Percentiles rank a stretch among this genome's conserved stretches.
Conservation (phyloP, 2,113 vertebrate genomes). For the Microtus oregoni region DNA sequence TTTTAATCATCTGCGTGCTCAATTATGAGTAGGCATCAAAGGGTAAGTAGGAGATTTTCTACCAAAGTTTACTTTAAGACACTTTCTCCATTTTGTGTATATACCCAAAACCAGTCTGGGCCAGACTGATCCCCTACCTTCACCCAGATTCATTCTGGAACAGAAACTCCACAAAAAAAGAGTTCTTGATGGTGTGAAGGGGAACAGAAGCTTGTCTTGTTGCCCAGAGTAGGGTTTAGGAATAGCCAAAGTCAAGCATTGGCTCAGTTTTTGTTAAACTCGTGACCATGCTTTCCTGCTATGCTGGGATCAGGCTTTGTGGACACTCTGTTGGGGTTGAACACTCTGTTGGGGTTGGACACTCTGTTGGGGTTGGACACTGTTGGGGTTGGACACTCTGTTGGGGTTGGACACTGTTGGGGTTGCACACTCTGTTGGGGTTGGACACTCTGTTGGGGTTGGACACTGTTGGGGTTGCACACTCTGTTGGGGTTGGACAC, state of each 20-base stretch:
- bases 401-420: too few relatives aligned
- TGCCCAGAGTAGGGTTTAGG: background rate
- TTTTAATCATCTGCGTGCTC: background rate
- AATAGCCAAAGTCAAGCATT: background rate
- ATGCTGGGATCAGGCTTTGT: background rate
- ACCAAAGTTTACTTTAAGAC: too few relatives aligned
- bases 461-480: fast-evolving
- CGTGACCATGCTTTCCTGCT: too few relatives aligned
- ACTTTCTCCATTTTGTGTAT: background rate
- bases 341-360: too few relatives aligned
- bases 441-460: background rate
- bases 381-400: fast-evolving
- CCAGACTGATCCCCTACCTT: background rate
- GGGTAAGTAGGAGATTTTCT: background rate
- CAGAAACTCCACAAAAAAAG: background rate
- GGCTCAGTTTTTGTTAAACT: background rate
- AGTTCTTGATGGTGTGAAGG: background rate
- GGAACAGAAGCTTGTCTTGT: background rate
- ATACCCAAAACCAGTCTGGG: background rate
- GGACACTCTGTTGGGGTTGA: fast-evolving
- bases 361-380: too few relatives aligned
- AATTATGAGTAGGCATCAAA: background rate
- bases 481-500: fast-evolving
- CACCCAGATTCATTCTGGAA: background rate
- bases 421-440: fast-evolving